Conservation (phyloP, 2,888 invertebrate genomes). For the Cartodere bifasciata region DNA sequence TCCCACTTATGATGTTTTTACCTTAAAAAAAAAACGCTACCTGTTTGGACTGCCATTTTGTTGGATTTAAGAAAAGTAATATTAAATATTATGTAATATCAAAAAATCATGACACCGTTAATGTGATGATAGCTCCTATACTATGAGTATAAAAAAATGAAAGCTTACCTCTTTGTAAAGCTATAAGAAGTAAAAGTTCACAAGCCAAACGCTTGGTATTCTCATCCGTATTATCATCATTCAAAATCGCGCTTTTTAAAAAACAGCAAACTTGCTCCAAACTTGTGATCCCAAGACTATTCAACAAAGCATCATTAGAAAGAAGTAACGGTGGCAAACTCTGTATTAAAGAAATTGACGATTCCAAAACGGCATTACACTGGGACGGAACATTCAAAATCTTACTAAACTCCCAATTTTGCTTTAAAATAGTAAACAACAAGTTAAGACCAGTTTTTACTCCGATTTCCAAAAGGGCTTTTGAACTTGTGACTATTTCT, state of each 20-base stretch:
- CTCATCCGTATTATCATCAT: slow-evolving; percentile 38
- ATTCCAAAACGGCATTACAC: slow-evolving; percentile 45
- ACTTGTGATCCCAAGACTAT: slow-evolving; percentile 37
- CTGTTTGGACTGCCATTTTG: no score
- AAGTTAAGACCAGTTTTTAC: slow-evolving; percentile 47
- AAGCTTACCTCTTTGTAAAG: slow-evolving; percentile 47
- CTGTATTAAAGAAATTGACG: slow-evolving; percentile 42
- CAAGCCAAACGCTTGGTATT: slow-evolving; percentile 33
- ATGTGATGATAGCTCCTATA: no score
- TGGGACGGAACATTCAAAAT: slow-evolving; percentile 34
- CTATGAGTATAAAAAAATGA: no score
- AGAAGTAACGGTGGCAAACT: slow-evolving; percentile 45
- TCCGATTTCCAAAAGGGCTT: slow-evolving; percentile 47
- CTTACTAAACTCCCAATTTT: slow-evolving; percentile 42
- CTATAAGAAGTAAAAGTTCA: slow-evolving; percentile 43
- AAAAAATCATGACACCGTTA: no score
- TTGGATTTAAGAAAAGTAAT: no score
- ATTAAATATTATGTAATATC: no score
- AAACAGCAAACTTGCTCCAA: slow-evolving; percentile 43
- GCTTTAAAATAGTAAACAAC: slow-evolving; percentile 43
- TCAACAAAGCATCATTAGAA: slow-evolving; percentile 45
- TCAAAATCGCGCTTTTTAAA: slow-evolving; percentile 39
- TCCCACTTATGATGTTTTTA: no score
- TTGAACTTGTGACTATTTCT: slow-evolving; percentile 32
- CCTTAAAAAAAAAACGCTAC: no score